A percentile compares a stretch with the other conserved stretches of the same genome.
phyloP scores from a whole-genome alignment of 2,888 invertebrate species.

The Thera britannica region DNA sequence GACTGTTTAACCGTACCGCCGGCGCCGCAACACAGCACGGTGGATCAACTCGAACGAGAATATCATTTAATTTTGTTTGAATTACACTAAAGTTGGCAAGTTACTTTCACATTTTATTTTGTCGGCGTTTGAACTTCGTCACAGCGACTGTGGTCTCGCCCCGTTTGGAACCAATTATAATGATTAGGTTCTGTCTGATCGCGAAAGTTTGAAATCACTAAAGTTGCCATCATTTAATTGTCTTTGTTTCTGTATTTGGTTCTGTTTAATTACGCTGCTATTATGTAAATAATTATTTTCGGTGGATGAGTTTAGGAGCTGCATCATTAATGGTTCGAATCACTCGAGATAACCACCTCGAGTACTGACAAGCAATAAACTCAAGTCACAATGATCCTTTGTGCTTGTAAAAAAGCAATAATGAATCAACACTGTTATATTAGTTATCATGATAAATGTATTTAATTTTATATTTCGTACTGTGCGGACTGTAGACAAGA shows the following conservation, averaged over 20 bases:
- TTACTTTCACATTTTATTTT: not conserved
- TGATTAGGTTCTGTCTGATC: not conserved
- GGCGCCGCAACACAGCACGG: too few species aligned
- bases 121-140: not conserved
- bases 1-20: conserved; percentile 11
- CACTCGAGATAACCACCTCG: not conserved
- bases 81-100: not conserved
- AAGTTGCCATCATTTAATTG: not conserved
- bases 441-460: not conserved
- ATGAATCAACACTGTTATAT: not conserved
- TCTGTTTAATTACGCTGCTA: not conserved
- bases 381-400: not conserved
- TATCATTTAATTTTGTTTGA: not conserved
- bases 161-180: not conserved
- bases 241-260: not conserved
- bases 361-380: not conserved
- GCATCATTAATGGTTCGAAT: not conserved
- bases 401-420: not conserved
- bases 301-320: too few species aligned
- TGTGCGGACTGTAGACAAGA: not conserved
- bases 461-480: not conserved
- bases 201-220: not conserved
- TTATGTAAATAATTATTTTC: not conserved
- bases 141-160: not conserved
- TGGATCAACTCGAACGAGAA: too few species aligned